Conservation (phyloP, 2,113 vertebrate species). For the Nipponia nippon region DNA sequence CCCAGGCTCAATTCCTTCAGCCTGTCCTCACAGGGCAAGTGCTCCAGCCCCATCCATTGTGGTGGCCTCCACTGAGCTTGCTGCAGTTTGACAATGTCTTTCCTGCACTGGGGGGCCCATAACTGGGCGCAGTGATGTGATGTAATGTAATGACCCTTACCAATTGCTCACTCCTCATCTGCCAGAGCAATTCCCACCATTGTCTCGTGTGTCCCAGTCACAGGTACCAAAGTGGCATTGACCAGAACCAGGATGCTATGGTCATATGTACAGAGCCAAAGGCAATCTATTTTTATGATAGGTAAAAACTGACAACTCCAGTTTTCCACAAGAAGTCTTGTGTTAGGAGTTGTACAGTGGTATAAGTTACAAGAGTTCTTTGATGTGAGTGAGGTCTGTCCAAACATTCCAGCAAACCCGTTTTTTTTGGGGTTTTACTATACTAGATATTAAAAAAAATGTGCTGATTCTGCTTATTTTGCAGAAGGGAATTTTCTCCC, state of each 20-base stretch:
- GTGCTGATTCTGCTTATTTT: conserved; percentile 16
- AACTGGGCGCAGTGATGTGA: background rate
- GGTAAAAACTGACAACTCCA: background rate
- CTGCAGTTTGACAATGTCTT: background rate
- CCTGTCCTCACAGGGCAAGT: background rate
- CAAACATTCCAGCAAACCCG: conserved; percentile 47
- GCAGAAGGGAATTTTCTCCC: background rate
- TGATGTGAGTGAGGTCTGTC: conserved; percentile 50
- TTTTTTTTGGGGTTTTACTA: conserved; percentile 32
- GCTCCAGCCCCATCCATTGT: background rate
- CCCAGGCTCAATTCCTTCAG: background rate
- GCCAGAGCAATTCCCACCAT: background rate
- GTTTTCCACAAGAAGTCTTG: background rate
- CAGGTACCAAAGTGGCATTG: background rate
- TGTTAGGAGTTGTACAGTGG: fast-evolving
- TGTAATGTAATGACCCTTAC: background rate
- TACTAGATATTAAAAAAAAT: conserved; percentile 32
- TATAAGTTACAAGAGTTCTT: background rate
- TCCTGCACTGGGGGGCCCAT: background rate
- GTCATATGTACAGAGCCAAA: background rate
- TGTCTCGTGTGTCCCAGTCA: too few species aligned
- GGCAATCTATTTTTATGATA: background rate
- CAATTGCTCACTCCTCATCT: background rate
- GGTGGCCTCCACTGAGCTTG: background rate
- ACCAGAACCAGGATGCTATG: background rate